Conservation (phyloP, 2,113 vertebrate genomes). For the Silurus glanis region DNA sequence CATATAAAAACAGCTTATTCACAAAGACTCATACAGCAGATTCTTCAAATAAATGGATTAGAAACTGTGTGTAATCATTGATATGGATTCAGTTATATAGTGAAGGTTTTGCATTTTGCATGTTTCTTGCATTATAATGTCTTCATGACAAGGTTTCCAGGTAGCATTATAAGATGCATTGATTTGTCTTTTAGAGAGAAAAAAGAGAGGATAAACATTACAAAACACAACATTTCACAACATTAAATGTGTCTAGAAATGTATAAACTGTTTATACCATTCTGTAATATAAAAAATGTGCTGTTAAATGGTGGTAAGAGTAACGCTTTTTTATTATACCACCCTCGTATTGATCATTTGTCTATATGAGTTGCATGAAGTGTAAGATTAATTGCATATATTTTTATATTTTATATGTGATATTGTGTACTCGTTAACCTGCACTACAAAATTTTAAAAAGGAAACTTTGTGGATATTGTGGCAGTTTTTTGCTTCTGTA, state of each 20-base stretch:
- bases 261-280: background rate
- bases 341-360: background rate
- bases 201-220: too few species aligned
- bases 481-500: background rate
- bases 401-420: too few species aligned
- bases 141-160: background rate
- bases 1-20: background rate
- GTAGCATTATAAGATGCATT: background rate
- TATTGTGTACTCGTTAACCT: background rate
- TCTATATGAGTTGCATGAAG: background rate
- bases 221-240: background rate
- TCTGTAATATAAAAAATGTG: background rate
- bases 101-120: too few species aligned
- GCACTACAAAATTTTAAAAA: background rate
- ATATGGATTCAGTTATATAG: background rate
- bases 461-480: background rate
- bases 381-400: background rate
- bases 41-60: background rate
- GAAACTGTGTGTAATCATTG: background rate
- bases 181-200: background rate
- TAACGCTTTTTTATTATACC: background rate
- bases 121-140: too few species aligned
- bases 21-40: background rate
- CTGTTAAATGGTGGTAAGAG: background rate
- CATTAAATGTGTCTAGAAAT: background rate